Conservation (phyloP, 92 coral and sea anemone genomes). For the Paragorgia papillata region DNA sequence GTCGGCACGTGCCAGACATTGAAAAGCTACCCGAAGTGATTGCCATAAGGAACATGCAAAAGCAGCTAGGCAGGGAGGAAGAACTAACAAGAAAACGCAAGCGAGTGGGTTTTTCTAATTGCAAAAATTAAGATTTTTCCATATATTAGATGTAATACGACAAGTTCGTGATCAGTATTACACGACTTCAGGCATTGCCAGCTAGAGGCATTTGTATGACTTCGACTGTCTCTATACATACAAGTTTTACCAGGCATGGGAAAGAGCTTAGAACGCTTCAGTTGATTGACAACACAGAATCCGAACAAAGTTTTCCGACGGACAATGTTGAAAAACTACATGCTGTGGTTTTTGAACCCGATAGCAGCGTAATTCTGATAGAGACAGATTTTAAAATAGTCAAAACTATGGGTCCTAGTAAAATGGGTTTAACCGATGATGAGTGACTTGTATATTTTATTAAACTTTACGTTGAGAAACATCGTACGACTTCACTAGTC, state of each 20-base stretch:
- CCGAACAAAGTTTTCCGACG: slow-evolving; percentile 8
- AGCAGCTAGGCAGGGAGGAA: slow-evolving; percentile 32
- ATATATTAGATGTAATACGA: too few species aligned
- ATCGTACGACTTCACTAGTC: slow-evolving; percentile 25
- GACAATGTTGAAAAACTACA: slow-evolving; percentile 9
- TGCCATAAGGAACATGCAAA: slow-evolving; percentile 20
- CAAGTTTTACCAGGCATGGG: slow-evolving; percentile 22
- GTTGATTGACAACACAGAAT: slow-evolving; percentile 1
- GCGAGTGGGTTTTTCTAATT: slow-evolving; percentile 17
- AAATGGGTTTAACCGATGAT: too few species aligned
- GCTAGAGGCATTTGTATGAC: slow-evolving; percentile 38
- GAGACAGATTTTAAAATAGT: slow-evolving; percentile 42
- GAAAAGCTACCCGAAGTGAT: slow-evolving; percentile 19
- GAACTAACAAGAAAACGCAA: slow-evolving; percentile 13
- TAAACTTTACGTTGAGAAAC: slow-evolving; percentile 23
- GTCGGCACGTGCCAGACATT: not conserved
- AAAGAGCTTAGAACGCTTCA: slow-evolving; percentile 32
- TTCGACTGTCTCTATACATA: slow-evolving; percentile 14
- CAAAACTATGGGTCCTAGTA: slow-evolving; percentile 27
- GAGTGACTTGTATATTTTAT: slow-evolving; percentile 43
- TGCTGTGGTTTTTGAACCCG: slow-evolving; percentile 13
- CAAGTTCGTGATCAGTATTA: slow-evolving; percentile 18
- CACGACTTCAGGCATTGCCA: slow-evolving; percentile 1
- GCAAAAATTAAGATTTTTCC: slow-evolving; percentile 21
- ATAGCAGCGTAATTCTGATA: slow-evolving; percentile 27